phyloP scores from a whole-genome alignment of 92 coral and sea anemone species.

The Zoanthus sociatus region DNA sequence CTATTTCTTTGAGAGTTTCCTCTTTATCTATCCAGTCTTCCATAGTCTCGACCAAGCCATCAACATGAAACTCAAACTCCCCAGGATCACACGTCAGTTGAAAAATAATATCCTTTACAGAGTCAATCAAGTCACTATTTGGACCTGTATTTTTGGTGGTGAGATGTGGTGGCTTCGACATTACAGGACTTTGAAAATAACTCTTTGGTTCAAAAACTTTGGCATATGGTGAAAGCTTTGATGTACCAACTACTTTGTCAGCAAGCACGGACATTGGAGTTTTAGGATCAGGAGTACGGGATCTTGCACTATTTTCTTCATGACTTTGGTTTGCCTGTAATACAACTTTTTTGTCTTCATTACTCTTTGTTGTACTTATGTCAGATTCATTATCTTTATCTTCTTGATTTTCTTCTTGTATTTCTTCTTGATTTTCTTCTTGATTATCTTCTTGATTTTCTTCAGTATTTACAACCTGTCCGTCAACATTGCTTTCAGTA shows the following conservation, averaged over 20 bases:
- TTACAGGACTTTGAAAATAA: background rate
- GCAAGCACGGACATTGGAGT: conserved; percentile 12
- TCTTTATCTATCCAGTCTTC: conserved; percentile 39
- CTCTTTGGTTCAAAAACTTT: conserved; percentile 32
- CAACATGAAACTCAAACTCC: conserved; percentile 24
- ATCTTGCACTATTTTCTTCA: background rate
- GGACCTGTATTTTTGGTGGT: conserved; percentile 26
- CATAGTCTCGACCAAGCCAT: conserved; percentile 38
- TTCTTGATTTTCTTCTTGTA: too few species aligned
- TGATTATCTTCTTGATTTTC: background rate
- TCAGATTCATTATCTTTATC: background rate
- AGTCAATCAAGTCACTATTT: conserved; percentile 33
- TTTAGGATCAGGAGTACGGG: background rate
- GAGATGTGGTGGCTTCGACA: background rate
- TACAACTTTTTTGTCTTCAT: background rate
- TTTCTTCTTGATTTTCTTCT: too few species aligned
- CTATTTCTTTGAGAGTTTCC: conserved; percentile 35
- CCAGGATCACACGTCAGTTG: conserved; percentile 45
- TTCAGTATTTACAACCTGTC: background rate
- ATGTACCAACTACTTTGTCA: background rate
- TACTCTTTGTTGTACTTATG: background rate
- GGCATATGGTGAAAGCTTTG: conserved; percentile 31
- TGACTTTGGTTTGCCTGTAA: background rate
- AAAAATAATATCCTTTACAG: conserved; percentile 27
- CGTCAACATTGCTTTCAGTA: background rate